Evolutionary conservation across 1,140 invertebrate species (phyloP), one percentile per base, ranked within the genome.

Genomic region (Brevipalpus yothersi): DNA sequence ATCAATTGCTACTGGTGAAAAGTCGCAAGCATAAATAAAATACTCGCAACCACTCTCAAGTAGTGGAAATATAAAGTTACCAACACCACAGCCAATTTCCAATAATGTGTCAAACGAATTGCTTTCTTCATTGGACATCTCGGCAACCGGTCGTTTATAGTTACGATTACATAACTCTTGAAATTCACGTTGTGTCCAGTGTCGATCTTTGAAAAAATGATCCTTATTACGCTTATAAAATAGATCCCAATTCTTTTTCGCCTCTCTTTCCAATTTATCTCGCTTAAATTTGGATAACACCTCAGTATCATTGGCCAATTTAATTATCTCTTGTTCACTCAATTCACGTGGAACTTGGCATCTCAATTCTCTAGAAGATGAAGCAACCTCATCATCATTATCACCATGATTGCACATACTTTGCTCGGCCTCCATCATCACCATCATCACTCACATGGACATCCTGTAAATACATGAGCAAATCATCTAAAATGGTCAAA

Each of bases 121-220:
- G 1, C 12, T 12, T 39, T 31, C 1, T 10, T 55, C 23, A 4
- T 4, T 13, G 10, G 21, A 51, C 41, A 23, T 59, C 15, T 41
- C 39, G 1, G 1, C 17, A 43, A 40, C 39, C 13, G 41, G 3
- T 13, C 58, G 17, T 58, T 64, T n/a, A 5, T 31, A 3, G 31
- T 3, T 31, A 41, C 60, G 57, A 56, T 67, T 62, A 15, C n/a
- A 10, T 17, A 98, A 72, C 70, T 96, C 90, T 64, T 80, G 68
- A 73, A 98, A 95, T 72, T 99, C 94, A 66, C 87, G 75, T 58
- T 80, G 85, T 4, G 89, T 95, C 94, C 94, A 98, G 70, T 96
- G 88, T 19, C 94, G 77, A 72, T 97, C 91, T 73, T 91, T 91
- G 69, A 96, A 99, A 69, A 98, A 98, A 64, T 81, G 76, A 0